Base-by-base conservation (phyloP, 1,140 invertebrate genomes). In the Drosophila orosa region DNA sequence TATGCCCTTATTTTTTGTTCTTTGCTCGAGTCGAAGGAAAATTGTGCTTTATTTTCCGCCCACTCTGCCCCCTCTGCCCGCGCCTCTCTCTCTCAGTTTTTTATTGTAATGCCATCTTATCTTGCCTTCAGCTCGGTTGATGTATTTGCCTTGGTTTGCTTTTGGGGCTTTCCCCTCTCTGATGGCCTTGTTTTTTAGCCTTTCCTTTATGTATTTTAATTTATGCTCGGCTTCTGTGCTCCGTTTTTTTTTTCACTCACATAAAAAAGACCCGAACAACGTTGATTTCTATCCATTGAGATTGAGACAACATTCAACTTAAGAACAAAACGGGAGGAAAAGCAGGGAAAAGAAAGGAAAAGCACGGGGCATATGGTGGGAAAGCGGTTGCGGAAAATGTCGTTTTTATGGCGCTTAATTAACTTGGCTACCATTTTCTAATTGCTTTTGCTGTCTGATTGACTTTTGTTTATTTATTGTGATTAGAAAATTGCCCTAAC, bases 361-460 rank as follows among this genome's bases (percentile, higher is more conserved):
- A 10, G 17, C 29, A 12, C 5, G 17, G 17, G 22, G 19, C 33
- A 15, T 25, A 47, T n/a, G 25, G 15, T 12, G 37, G 10, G 29
- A n/a, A n/a, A n/a, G 13, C 5, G 27, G 17, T 10, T 22, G 47
- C 27, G 58, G 42, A 72, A 83, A 87, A 87, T 83, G 75, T 76
- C 79, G 83, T 79, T 87, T 87, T 87, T 87, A 89, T 87, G 79
- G 83, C 79, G 83, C 83, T 86, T 86, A 86, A 86, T 86, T 86
- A 86, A 86, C 83, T 86, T 82, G 83, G 75, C 68, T 63, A 75
- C 68, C 79, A 87, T 89, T 87, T 87, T 87, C 81, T 84, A 84
- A 84, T 84, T 84, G 81, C 81, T 85, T 84, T 80, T 80, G 77
- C 81, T 74, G 77, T 86, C 80, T 87, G 80, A 72, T 78, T 78